Evolutionary conservation across 2,113 vertebrate genomes (phyloP), one percentile per base, ranked within the genome.

Genomic region (Pogona vitticeps): DNA sequence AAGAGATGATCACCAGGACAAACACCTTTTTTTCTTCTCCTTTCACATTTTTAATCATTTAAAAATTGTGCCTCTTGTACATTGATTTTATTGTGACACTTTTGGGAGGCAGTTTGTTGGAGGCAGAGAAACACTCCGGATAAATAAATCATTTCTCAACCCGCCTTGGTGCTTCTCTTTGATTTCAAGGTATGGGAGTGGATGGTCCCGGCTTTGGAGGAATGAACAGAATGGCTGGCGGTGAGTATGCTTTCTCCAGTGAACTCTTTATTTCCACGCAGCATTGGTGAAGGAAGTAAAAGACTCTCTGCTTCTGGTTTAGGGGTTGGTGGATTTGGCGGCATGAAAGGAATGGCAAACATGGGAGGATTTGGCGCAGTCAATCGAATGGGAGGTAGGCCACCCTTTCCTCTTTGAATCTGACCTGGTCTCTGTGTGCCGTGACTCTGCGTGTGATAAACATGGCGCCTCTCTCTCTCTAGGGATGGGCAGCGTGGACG

Each of bases 351-450:
- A 90, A 97, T 99, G 96, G 97, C 97, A 76, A 98, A 95, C 93
- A 98, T 99, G 97, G 98, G 98, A 81, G 97, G 98, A 94, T 99
- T 98, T 94, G 97, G 96, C 8, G 95, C 96, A 92, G 97, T 98
- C 94, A 97, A 96, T 86, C 96, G 98, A 84, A 98, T 99, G 97
- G 97, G 97, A 97, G 99, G 99, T 99, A 94, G 79, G 95, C 92
- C 87, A 90, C 87, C 33, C 2, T 65, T 61, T 0, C 0, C 67
- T 38, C 13, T 18, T 1, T 14, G 31, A 40, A 52, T 52, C 10
- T 52, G 46, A 52, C 5, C 5, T 10, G 46, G 46, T 52, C 46
- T 52, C 46, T 52, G 46, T 52, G 46, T 5, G 46, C 46, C 10
- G 46, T 5, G 46, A 6, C 46, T 52, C 46, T 10, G 5, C 46